phyloP scores from a whole-genome alignment of 2,113 vertebrate genomes.

The Sisor rabdophorus region DNA sequence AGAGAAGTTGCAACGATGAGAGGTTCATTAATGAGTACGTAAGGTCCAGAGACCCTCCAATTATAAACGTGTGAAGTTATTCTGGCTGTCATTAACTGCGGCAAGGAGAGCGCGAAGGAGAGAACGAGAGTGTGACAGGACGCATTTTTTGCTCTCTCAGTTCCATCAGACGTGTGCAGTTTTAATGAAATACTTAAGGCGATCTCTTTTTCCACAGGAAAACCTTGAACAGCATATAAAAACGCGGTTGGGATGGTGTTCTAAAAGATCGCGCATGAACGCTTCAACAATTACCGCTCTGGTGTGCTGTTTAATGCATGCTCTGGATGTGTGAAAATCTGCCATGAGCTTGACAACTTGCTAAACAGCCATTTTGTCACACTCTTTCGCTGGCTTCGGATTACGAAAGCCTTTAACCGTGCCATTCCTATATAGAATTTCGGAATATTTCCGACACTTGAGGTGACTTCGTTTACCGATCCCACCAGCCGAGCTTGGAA shows the following conservation, averaged over 20 bases:
- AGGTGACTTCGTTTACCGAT: slow-evolving; percentile 1
- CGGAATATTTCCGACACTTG: slow-evolving; percentile 11
- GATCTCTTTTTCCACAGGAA: slow-evolving; percentile 10
- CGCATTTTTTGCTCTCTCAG: neutral
- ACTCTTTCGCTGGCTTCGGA: slow-evolving; percentile 7
- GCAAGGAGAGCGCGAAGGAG: neutral
- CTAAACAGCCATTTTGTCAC: slow-evolving; percentile 44
- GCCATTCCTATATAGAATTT: slow-evolving; percentile 11
- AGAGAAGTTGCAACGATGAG: neutral
- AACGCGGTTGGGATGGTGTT: slow-evolving; percentile 10
- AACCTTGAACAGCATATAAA: slow-evolving; percentile 30
- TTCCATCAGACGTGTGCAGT: neutral
- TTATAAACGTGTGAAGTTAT: slow-evolving; percentile 24
- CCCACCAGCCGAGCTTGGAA: neutral
- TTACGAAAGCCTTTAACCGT: slow-evolving; percentile 29
- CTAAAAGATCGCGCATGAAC: slow-evolving; percentile 30
- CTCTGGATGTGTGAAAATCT: slow-evolving; percentile 27
- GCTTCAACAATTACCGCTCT: slow-evolving; percentile 31
- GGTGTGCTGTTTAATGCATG: slow-evolving; percentile 22
- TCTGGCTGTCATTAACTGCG: slow-evolving; percentile 7
- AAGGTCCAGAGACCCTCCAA: slow-evolving; percentile 19
- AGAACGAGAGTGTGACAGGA: neutral
- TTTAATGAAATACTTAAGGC: slow-evolving; percentile 27
- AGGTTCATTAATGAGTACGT: slow-evolving; percentile 19
- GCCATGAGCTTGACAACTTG: slow-evolving; percentile 30